phyloP scores from a whole-genome alignment of 1,140 invertebrate species.

The Rhynchophorus ferrugineus region DNA sequence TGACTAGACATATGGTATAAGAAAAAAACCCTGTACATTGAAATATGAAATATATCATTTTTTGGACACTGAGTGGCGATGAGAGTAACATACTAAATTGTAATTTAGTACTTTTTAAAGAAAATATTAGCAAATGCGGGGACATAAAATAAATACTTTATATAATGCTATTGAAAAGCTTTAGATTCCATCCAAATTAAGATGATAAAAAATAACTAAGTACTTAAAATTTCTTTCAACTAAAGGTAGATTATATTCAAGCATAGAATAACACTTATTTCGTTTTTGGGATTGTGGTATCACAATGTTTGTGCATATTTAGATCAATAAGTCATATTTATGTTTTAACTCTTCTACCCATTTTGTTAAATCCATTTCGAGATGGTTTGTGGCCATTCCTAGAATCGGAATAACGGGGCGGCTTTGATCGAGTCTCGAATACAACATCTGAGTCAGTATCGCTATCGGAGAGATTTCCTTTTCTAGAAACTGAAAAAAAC shows the following conservation, averaged over 20 bases:
- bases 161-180: too few species aligned
- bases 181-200: too few species aligned
- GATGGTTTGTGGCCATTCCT: conserved; percentile 45
- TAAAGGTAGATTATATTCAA: background rate
- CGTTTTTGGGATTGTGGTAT: conserved; percentile 9
- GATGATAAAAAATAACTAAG: too few species aligned
- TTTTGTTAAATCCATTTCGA: conserved; percentile 46
- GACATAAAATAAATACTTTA: too few species aligned
- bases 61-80: too few species aligned
- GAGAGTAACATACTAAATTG: too few species aligned
- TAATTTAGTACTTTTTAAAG: too few species aligned
- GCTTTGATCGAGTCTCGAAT: conserved; percentile 55
- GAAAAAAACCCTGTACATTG: too few species aligned
- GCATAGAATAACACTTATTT: background rate
- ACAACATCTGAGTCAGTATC: conserved; percentile 69
- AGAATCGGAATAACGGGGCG: conserved; percentile 42
- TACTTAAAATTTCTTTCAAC: too few species aligned
- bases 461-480: conserved; percentile 59
- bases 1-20: too few species aligned
- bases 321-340: conserved; percentile 29
- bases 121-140: too few species aligned
- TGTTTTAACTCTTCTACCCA: conserved; percentile 45
- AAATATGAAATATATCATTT: too few species aligned
- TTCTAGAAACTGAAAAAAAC: conserved; percentile 46
- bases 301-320: conserved; percentile 17